These are phyloP conservation scores for Proteles cristata DNA, from an alignment of 2,113 vertebrate species.

Conservation along the genomic window DNA sequence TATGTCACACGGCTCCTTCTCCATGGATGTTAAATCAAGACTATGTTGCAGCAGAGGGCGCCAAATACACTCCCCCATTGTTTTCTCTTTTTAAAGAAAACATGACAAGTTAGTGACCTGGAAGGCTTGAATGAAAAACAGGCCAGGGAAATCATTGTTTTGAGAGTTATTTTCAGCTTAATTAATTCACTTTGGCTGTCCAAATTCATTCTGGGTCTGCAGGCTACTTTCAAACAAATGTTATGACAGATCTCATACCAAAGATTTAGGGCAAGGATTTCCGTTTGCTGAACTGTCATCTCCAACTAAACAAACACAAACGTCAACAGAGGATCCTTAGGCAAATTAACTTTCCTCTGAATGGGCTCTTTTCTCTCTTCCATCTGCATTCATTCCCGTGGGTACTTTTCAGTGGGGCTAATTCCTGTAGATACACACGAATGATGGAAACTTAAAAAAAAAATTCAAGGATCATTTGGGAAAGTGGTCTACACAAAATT, in stretches of 20 bases:
- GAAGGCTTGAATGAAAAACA: constrained; percentile 34
- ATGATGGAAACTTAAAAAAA: background rate
- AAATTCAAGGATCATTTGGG: background rate
- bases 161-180: constrained; percentile 22
- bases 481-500: background rate
- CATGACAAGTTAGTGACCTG: constrained; percentile 55
- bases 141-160: background rate
- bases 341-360: constrained; percentile 51
- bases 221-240: constrained; percentile 21
- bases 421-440: background rate
- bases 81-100: constrained; percentile 46
- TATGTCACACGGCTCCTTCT: background rate
- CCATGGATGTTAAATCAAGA: background rate
- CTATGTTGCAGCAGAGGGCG: background rate
- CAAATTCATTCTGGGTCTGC: background rate
- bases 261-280: background rate
- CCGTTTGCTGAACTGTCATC: constrained; percentile 3
- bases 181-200: constrained; percentile 40
- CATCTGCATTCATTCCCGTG: background rate
- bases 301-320: background rate
- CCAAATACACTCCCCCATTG: background rate
- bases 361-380: background rate
- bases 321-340: constrained; percentile 4
- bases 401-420: background rate
- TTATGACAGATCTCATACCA: constrained; percentile 8